Conservation (phyloP, 2,113 vertebrate species). For the Sula dactylatra region DNA sequence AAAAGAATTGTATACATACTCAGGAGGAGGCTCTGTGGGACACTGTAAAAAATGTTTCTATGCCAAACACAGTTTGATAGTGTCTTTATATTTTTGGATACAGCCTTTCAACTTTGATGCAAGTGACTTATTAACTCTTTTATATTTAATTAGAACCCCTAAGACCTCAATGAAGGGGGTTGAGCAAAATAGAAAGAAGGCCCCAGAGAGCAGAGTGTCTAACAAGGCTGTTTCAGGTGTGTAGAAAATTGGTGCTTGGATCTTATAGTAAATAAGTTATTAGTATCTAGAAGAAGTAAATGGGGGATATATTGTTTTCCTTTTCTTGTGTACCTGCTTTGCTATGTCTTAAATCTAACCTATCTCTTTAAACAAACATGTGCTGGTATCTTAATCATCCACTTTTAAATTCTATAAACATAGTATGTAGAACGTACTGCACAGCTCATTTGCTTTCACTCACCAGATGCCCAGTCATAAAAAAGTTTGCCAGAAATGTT, state of each 20-base stretch:
- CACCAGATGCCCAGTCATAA: not conserved
- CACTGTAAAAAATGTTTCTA: not conserved
- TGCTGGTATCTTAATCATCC: not conserved
- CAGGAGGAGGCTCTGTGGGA: not conserved
- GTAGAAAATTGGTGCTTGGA: slow-evolving; percentile 67
- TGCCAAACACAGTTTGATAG: slow-evolving; percentile 9
- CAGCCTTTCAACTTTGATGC: slow-evolving; percentile 45
- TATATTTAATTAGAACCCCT: slow-evolving; percentile 82
- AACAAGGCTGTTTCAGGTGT: slow-evolving; percentile 79
- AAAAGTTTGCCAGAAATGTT: not conserved
- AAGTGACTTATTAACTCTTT: slow-evolving; percentile 75
- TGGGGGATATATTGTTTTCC: not conserved
- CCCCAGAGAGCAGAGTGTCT: slow-evolving; percentile 78
- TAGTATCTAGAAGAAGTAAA: not conserved
- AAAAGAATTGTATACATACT: not conserved
- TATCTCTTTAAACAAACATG: not conserved
- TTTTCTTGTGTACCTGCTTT: slow-evolving; percentile 54
- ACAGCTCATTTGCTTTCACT: slow-evolving; percentile 43
- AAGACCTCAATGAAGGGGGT: slow-evolving; percentile 79
- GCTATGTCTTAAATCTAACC: slow-evolving; percentile 17
- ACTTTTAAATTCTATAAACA: not conserved
- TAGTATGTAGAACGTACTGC: not conserved
- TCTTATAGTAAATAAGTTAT: slow-evolving; percentile 28
- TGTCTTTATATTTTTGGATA: slow-evolving; percentile 50
- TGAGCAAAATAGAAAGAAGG: slow-evolving; percentile 80